These are phyloP conservation scores for Calephelis perditalis DNA, from an alignment of 2,888 invertebrate species.

Conservation along the genomic window DNA sequence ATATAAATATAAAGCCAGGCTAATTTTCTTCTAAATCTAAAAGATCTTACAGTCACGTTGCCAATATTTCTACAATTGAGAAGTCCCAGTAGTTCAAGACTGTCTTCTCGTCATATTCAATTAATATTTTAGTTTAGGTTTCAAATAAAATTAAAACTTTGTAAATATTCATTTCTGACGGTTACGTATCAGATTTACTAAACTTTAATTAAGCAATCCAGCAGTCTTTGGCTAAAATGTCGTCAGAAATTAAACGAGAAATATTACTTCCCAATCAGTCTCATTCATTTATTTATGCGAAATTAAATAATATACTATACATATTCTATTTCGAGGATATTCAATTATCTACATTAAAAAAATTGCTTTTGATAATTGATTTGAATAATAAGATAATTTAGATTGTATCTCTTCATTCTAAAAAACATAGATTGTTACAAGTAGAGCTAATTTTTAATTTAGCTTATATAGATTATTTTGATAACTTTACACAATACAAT, in stretches of 20 bases:
- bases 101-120: neutral
- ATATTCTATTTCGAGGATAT: conserved; percentile 3
- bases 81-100: neutral
- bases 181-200: neutral
- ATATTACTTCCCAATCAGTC: conserved; percentile 18
- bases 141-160: neutral
- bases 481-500: conserved; percentile 35
- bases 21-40: conserved; percentile 6
- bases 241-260: conserved; percentile 16
- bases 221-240: conserved; percentile 41
- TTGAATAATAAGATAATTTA: conserved; percentile 3
- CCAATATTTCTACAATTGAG: neutral
- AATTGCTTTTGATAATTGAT: conserved; percentile 11
- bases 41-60: conserved; percentile 4
- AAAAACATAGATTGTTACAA: neutral
- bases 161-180: neutral
- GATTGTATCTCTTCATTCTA: conserved; percentile 1
- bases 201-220: neutral
- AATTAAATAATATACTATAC: conserved; percentile 8
- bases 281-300: conserved; percentile 7
- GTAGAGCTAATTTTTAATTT: neutral
- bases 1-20: neutral
- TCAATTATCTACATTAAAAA: neutral
- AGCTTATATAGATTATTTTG: neutral
- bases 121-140: neutral